phyloP scores from a whole-genome alignment of 2,113 vertebrate genomes.

The Neotoma lepida region DNA sequence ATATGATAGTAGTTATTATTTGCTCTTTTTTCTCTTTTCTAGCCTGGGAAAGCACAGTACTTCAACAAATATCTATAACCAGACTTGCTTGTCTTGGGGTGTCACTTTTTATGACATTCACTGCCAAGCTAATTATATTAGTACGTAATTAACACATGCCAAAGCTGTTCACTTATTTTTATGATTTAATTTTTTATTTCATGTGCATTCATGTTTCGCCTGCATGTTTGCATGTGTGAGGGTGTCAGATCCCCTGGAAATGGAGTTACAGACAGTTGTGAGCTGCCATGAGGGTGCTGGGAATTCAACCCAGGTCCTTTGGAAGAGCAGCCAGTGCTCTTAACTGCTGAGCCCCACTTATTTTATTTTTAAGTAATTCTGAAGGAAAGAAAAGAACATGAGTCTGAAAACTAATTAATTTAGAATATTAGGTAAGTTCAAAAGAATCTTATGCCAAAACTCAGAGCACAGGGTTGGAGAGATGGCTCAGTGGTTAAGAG shows the following conservation, averaged over 20 bases:
- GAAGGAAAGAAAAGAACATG: neutral
- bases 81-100: conserved; percentile 28
- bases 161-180: neutral
- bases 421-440: conserved; percentile 31
- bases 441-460: conserved; percentile 27
- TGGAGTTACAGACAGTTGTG: neutral
- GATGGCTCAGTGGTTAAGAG: neutral
- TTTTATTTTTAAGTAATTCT: conserved; percentile 39
- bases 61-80: conserved; percentile 20
- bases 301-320: neutral
- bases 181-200: neutral
- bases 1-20: neutral
- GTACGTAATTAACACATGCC: conserved; percentile 32
- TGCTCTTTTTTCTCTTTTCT: neutral
- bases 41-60: neutral
- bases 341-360: neutral
- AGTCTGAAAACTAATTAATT: conserved; percentile 25
- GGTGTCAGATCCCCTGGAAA: neutral
- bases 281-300: neutral
- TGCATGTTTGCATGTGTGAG: neutral
- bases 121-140: conserved; percentile 25
- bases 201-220: neutral
- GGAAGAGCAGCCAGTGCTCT: neutral
- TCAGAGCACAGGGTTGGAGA: conserved; percentile 4
- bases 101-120: conserved; percentile 23